Percentiles rank a stretch among this genome's conserved stretches.
These are phyloP conservation scores for Eunapius fragilis DNA, from an alignment of 37 sponge, comb jelly and placozoan genomes.

Conservation along the genomic window DNA sequence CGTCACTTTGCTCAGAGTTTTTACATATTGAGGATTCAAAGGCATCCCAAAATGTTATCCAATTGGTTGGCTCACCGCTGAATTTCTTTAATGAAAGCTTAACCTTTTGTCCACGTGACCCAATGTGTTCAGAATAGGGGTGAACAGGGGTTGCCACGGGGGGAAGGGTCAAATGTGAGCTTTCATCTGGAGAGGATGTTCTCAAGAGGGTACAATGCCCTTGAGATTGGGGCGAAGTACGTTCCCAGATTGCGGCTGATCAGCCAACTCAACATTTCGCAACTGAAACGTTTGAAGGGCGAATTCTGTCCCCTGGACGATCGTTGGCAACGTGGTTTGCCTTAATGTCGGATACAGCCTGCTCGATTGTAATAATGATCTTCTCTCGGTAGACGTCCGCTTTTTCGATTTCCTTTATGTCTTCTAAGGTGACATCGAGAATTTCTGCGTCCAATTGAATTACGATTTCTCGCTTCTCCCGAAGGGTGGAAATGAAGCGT, in stretches of 20 bases:
- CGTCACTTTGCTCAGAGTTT: not conserved
- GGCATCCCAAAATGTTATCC: conserved; percentile 22
- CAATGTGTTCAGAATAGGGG: not conserved
- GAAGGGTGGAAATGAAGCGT: not conserved
- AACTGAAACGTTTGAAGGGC: not conserved
- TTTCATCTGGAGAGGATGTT: not conserved
- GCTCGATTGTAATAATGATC: not conserved
- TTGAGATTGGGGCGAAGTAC: not conserved
- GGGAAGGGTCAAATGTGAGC: not conserved
- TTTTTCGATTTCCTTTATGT: not conserved
- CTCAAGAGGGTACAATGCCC: not conserved
- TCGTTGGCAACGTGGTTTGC: not conserved
- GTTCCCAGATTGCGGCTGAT: not conserved
- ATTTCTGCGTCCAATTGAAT: not conserved
- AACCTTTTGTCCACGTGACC: not conserved
- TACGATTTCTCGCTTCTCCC: not conserved
- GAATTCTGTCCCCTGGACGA: not conserved
- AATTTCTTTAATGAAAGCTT: conserved; percentile 22
- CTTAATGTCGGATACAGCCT: not conserved
- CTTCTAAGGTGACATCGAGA: not conserved
- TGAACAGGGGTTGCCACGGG: not conserved
- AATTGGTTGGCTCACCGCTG: conserved; percentile 17
- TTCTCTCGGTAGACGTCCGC: not conserved
- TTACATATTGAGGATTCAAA: conserved; percentile 22
- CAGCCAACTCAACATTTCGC: not conserved